Evolutionary conservation across 2,113 vertebrate species (phyloP).

Genomic region (Malurus elegans): DNA sequence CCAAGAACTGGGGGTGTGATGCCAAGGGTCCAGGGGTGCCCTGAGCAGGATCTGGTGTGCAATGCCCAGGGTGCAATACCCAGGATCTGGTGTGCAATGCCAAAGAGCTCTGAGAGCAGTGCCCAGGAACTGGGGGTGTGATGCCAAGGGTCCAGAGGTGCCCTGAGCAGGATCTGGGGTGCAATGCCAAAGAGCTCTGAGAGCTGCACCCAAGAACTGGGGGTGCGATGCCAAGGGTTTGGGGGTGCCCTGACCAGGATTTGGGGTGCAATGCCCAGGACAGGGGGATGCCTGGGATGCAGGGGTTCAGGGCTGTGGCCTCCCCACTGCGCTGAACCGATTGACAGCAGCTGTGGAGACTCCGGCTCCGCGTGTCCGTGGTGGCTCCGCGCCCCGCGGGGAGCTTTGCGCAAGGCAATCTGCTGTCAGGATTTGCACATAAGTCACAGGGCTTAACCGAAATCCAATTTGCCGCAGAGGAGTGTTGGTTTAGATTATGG

Average conservation of each 20-base stretch:
- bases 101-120: too few species aligned
- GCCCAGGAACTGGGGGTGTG: not conserved
- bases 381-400: not conserved
- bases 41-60: too few species aligned
- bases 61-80: too few species aligned
- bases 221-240: not conserved
- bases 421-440: constrained; percentile 51
- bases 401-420: constrained; percentile 51
- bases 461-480: constrained; percentile 43
- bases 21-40: too few species aligned
- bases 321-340: accelerated
- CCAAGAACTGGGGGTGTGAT: too few species aligned
- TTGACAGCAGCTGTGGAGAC: not conserved
- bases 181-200: accelerated
- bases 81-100: not conserved
- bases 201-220: accelerated
- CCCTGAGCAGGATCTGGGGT: accelerated
- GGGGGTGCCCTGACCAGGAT: accelerated
- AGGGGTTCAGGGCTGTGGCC: accelerated
- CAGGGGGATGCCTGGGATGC: not conserved
- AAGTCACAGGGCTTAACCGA: constrained; percentile 40
- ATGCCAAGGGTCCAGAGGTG: too few species aligned
- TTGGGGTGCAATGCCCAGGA: not conserved
- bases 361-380: not conserved
- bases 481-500: constrained; percentile 66